phyloP scores from a whole-genome alignment of 23 tunicate species.

The Ascidia mentula region DNA sequence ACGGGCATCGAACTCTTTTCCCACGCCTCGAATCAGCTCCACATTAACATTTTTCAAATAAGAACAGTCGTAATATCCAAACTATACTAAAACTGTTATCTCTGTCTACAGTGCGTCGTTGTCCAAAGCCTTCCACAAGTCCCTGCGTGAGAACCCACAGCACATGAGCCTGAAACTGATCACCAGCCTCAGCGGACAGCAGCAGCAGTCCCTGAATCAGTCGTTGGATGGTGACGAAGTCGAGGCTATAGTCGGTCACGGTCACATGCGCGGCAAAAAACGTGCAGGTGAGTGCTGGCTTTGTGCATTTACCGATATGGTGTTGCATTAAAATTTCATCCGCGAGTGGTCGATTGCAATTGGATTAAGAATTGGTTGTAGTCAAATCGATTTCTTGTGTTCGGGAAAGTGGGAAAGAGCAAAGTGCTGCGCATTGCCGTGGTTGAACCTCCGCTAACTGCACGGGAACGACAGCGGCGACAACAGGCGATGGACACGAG shows the following conservation, averaged over 20 bases:
- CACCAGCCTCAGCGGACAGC: constrained; percentile 18
- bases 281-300: neutral
- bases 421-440: constrained; percentile 64
- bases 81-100: neutral
- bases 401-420: constrained; percentile 28
- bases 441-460: constrained; percentile 65
- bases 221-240: constrained; percentile 8
- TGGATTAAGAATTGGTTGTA: neutral
- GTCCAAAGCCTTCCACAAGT: constrained; percentile 8
- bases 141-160: constrained; percentile 46
- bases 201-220: constrained; percentile 21
- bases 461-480: constrained; percentile 39
- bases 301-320: neutral
- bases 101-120: constrained; percentile 36
- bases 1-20: too few species aligned
- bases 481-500: constrained; percentile 48
- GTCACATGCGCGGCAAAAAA: constrained; percentile 31
- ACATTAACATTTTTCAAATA: too few species aligned
- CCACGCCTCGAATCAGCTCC: too few species aligned
- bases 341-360: neutral
- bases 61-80: too few species aligned
- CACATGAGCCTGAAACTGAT: constrained; percentile 42
- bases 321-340: neutral
- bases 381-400: neutral
- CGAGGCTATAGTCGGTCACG: constrained; percentile 6